These are phyloP conservation scores for Volucella zonaria DNA, from an alignment of 2,888 invertebrate species.

Conservation along the genomic window DNA sequence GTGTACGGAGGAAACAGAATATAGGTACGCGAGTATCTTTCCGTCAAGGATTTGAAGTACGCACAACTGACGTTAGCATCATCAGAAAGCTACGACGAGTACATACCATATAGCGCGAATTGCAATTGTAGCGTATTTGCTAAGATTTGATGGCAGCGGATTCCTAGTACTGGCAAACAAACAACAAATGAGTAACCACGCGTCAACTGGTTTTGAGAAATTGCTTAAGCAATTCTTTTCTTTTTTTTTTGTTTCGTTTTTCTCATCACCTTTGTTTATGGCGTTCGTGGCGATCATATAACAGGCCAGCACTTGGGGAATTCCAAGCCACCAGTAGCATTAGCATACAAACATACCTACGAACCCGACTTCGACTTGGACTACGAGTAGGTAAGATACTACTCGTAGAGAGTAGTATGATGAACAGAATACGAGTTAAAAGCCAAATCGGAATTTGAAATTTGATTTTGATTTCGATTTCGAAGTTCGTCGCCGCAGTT, in stretches of 20 bases:
- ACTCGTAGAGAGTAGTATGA: constrained; percentile 20
- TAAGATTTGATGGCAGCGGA: constrained; percentile 33
- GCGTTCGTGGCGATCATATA: constrained; percentile 61
- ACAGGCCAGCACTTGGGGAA: constrained; percentile 71
- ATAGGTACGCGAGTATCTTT: not conserved
- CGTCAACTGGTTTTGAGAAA: constrained; percentile 70
- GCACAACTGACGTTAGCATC: not conserved
- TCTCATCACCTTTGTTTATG: constrained; percentile 40
- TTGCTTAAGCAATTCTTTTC: constrained; percentile 54
- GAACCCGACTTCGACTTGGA: too few species aligned
- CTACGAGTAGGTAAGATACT: too few species aligned
- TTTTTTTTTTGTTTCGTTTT: constrained; percentile 5
- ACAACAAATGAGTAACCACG: constrained; percentile 73
- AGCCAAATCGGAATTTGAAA: constrained; percentile 65
- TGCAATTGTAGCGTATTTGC: not conserved
- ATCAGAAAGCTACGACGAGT: constrained; percentile 7
- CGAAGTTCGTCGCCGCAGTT: constrained; percentile 32
- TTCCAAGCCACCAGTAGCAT: constrained; percentile 68
- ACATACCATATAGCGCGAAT: not conserved
- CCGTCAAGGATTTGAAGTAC: constrained; percentile 17
- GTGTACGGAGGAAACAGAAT: not conserved
- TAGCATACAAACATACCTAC: constrained; percentile 47
- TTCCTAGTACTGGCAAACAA: constrained; percentile 29
- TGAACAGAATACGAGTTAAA: constrained; percentile 61
- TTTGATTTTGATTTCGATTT: constrained; percentile 47